Evolutionary conservation across 2,888 invertebrate genomes (phyloP), one percentile per base, ranked within the genome.

Genomic region (Taphrorychus bicolor): DNA sequence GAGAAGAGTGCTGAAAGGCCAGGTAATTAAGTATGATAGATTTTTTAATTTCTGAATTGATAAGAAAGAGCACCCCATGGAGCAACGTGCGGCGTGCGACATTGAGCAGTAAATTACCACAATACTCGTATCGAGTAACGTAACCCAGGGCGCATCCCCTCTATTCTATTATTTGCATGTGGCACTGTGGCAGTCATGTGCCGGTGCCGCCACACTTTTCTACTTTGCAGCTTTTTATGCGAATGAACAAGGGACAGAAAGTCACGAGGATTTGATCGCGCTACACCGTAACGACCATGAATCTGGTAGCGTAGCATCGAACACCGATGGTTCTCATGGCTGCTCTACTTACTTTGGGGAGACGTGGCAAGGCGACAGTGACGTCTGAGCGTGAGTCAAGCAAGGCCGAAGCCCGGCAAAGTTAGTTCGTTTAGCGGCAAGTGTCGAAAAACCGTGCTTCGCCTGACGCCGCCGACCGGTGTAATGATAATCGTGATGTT

Each of bases 401-500:
- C 70, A 70, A 64, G 62, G 63, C 70, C 53, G 61, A 66, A 71
- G 62, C 61, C 61, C 23, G 64, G 69, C 60, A 70, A 70, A 71
- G 69, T 72, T 73, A 66, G 68, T 70, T 70, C 59, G 51, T 63
- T 61, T 58, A 62, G 66, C 62, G 66, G 61, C 61, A 62, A 67
- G 66, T 67, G 66, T 58, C 61, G 63, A 68, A 68, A 68, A 68
- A 68, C 54, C 53, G 68, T 63, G 63, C 66, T 58, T 51, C 48
- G 66, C 76, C 74, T 59, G 49, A 59, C 59, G 76, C 77, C 76
- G 76, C 77, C 76, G 76, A 75, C 70, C 73, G 70, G 76, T 78
- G 76, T 77, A 77, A 79, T 79, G 79, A 79, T 77, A 76, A 75
- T 76, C 76, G 79, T 77, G 78, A 77, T 80, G 79, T 77, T 80